Percentiles rank a stretch among this genome's conserved stretches.
Evolutionary conservation across 1,140 invertebrate genomes (phyloP).

Genomic region (Drosophila oshimai): DNA sequence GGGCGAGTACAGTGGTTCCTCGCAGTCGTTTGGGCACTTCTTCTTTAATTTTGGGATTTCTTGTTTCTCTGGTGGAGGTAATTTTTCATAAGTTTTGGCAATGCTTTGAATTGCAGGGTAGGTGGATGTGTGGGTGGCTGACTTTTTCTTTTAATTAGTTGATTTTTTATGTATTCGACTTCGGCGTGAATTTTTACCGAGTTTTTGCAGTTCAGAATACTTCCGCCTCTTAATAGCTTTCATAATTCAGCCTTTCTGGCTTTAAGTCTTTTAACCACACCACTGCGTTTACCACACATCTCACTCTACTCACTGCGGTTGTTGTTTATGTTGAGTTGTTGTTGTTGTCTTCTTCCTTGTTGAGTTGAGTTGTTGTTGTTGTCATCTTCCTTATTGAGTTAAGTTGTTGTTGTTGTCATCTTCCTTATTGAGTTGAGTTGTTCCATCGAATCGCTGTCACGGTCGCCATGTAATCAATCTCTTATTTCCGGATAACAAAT

Average conservation of each 20-base stretch:
- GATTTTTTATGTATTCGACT: neutral
- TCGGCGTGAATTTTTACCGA: neutral
- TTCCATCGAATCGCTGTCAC: no score
- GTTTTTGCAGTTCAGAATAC: neutral
- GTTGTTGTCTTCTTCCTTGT: no score
- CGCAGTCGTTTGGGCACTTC: constrained; percentile 1
- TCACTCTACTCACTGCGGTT: no score
- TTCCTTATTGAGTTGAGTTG: no score
- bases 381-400: no score
- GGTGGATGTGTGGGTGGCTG: neutral
- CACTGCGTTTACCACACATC: neutral
- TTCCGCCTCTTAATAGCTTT: neutral
- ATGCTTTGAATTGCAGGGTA: neutral
- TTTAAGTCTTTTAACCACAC: neutral
- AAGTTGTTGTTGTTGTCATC: no score
- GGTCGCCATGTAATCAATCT: no score
- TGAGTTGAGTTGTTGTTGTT: no score
- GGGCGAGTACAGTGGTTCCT: neutral
- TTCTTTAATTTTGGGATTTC: neutral
- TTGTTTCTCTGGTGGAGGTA: neutral
- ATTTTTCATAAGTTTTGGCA: neutral
- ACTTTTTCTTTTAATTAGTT: neutral
- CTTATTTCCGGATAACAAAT: no score
- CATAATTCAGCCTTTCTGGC: neutral
- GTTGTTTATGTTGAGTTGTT: no score